A percentile compares a stretch with the other conserved stretches of the same genome.
phyloP scores from a whole-genome alignment of 2,888 invertebrate species.

The Atherix ibis region DNA sequence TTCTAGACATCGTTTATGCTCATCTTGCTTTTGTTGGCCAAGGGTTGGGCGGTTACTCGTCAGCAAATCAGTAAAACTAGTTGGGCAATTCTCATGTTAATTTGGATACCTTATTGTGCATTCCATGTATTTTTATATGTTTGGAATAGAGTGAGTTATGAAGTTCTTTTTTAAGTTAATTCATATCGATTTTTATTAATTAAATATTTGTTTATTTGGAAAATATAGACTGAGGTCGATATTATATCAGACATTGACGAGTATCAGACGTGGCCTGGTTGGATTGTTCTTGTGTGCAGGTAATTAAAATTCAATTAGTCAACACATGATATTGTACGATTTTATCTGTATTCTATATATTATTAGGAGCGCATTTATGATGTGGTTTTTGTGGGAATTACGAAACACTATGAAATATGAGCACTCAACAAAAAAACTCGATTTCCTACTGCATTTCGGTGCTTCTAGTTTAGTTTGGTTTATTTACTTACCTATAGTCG shows the following conservation, averaged over 20 bases:
- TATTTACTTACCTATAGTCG: conserved; percentile 88
- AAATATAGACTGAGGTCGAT: conserved; percentile 77
- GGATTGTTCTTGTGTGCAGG: conserved; percentile 73
- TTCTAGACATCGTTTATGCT: conserved; percentile 85
- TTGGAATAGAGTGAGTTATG: conserved; percentile 87
- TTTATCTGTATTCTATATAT: neutral
- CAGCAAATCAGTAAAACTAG: conserved; percentile 78
- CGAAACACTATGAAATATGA: conserved; percentile 66
- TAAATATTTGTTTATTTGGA: neutral
- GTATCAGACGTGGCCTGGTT: conserved; percentile 96
- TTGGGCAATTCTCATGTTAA: conserved; percentile 35
- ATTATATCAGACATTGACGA: conserved; percentile 92
- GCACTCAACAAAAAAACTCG: conserved; percentile 66
- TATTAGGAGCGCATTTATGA: conserved; percentile 56
- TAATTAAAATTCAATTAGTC: conserved; percentile 13
- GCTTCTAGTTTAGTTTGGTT: conserved; percentile 98
- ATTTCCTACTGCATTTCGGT: conserved; percentile 91
- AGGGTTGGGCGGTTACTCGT: conserved; percentile 93
- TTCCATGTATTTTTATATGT: conserved; percentile 85
- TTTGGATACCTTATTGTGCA: conserved; percentile 84
- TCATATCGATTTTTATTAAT: neutral
- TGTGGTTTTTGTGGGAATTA: conserved; percentile 68
- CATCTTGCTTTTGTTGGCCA: conserved; percentile 75
- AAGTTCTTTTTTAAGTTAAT: neutral
- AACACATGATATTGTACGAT: no score